Conservation (phyloP, 1,140 invertebrate genomes). For the Paralvinella palmiformis region DNA sequence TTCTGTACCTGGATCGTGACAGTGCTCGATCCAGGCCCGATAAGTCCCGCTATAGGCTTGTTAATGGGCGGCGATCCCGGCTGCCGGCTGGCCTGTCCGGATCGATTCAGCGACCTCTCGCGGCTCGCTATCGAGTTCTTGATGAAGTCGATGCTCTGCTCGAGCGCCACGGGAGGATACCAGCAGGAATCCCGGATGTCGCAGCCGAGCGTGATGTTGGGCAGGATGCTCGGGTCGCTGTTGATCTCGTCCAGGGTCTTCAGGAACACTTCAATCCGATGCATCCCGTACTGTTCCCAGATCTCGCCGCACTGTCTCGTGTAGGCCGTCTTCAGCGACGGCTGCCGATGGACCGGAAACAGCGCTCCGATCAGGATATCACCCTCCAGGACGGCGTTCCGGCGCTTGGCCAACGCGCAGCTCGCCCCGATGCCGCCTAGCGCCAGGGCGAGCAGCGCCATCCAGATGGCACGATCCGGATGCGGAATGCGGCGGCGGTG, state of each 20-base stretch:
- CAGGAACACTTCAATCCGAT: constrained; percentile 66
- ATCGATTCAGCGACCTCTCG: constrained; percentile 32
- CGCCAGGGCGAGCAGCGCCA: not conserved
- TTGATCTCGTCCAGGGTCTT: constrained; percentile 58
- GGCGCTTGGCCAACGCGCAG: not conserved
- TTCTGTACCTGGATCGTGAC: constrained; percentile 73
- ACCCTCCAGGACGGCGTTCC: constrained; percentile 54
- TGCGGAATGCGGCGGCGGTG: not conserved
- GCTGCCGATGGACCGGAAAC: constrained; percentile 67
- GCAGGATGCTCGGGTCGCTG: constrained; percentile 47
- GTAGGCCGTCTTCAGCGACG: constrained; percentile 40
- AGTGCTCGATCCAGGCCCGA: constrained; percentile 65
- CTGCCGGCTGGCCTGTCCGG: constrained; percentile 24
- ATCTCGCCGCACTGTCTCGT: constrained; percentile 42
- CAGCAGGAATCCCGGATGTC: constrained; percentile 77
- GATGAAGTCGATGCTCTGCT: constrained; percentile 71
- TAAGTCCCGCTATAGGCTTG: constrained; percentile 60
- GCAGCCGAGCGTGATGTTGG: constrained; percentile 64
- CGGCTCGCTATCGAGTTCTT: constrained; percentile 57
- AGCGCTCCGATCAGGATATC: constrained; percentile 69
- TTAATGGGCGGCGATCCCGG: constrained; percentile 19
- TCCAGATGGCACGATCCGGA: not conserved
- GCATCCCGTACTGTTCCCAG: constrained; percentile 72
- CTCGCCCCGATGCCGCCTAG: not conserved
- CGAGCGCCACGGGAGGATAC: constrained; percentile 70